A percentile compares a stretch with the other conserved stretches of the same genome.
These are phyloP conservation scores for Otocyon megalotis DNA, from an alignment of 2,113 vertebrate species.

Conservation along the genomic window DNA sequence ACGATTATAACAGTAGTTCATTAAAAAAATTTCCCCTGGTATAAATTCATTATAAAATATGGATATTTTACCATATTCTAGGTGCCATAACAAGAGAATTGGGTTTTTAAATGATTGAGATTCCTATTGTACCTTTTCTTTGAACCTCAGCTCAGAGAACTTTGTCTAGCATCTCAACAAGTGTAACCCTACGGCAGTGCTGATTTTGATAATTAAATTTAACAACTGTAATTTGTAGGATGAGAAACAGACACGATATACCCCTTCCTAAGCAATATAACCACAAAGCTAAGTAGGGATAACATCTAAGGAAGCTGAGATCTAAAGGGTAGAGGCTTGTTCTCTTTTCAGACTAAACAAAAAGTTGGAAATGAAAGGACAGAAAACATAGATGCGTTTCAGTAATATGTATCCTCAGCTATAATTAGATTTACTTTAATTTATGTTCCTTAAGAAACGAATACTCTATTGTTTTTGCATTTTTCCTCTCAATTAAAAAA, in stretches of 20 bases:
- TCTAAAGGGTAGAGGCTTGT: constrained; percentile 47
- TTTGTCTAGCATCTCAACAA: background rate
- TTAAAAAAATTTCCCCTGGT: background rate
- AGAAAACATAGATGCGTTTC: constrained; percentile 6
- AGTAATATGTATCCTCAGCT: constrained; percentile 51
- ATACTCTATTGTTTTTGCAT: constrained; percentile 63
- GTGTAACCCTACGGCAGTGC: background rate
- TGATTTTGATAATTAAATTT: background rate
- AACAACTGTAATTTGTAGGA: background rate
- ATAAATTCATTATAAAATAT: too few relatives aligned
- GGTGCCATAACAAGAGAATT: background rate
- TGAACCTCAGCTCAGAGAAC: constrained; percentile 4
- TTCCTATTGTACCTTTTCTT: background rate
- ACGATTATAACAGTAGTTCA: background rate
- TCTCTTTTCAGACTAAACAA: constrained; percentile 63
- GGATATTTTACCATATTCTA: background rate
- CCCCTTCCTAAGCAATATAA: background rate
- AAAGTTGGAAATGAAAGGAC: constrained; percentile 61
- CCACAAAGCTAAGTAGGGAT: background rate
- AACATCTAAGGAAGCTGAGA: constrained; percentile 43
- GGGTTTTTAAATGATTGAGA: background rate
- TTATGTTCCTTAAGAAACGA: constrained; percentile 70
- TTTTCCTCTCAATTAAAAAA: constrained; percentile 55
- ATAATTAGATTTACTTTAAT: constrained; percentile 77
- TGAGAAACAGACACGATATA: background rate